These are phyloP conservation scores for Pheucticus melanocephalus DNA, from an alignment of 2,113 vertebrate species.

Conservation along the genomic window DNA sequence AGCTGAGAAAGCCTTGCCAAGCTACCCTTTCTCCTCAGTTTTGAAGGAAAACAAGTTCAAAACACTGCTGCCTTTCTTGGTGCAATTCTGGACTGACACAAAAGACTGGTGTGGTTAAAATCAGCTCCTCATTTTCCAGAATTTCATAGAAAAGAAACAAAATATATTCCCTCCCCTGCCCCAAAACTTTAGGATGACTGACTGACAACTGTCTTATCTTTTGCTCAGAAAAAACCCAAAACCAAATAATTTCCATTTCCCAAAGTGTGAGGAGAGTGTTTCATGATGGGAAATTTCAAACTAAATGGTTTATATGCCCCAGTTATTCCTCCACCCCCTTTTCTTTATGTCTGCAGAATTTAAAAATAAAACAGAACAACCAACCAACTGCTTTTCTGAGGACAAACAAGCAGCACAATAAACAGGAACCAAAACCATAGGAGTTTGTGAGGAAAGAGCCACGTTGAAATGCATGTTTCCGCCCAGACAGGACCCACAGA, in stretches of 20 bases:
- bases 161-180: fast-evolving
- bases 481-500: background rate
- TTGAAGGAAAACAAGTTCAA: background rate
- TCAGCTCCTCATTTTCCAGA: background rate
- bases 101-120: background rate
- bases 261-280: background rate
- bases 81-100: background rate
- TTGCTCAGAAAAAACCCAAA: background rate
- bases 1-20: background rate
- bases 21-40: background rate
- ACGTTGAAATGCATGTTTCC: background rate
- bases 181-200: background rate
- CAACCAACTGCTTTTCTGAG: background rate
- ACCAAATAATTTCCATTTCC: background rate
- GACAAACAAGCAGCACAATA: background rate
- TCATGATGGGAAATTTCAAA: background rate
- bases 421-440: background rate
- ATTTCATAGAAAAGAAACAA: background rate
- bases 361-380: background rate
- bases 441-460: background rate
- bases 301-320: background rate
- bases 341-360: background rate
- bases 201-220: background rate
- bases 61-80: background rate
- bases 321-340: background rate